Conservation (phyloP, 1,140 invertebrate genomes). For the Tribolium castaneum region DNA sequence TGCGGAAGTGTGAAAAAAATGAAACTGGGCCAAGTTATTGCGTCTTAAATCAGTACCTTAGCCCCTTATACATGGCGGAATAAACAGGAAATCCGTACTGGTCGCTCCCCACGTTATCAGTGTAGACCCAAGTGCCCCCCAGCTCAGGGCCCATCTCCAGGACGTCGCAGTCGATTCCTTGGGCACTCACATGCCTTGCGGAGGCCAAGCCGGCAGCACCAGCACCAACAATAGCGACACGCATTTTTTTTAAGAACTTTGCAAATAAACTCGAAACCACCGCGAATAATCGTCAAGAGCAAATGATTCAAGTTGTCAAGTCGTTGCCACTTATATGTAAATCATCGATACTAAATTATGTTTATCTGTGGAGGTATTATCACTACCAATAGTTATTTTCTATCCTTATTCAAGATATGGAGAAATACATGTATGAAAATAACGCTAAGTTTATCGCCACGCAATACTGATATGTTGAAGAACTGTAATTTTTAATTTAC, state of each 20-base stretch:
- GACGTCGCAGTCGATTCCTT: constrained; percentile 67
- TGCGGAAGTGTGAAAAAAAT: background rate
- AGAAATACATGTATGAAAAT: background rate
- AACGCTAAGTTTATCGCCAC: constrained; percentile 1
- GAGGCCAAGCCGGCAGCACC: constrained; percentile 75
- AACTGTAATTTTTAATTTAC: constrained; percentile 10
- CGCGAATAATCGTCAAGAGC: constrained; percentile 20
- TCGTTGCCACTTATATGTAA: constrained; percentile 16
- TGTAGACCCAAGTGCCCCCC: constrained; percentile 93
- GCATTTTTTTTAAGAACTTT: constrained; percentile 59
- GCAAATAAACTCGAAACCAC: background rate
- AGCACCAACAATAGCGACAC: constrained; percentile 74
- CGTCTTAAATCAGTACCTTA: constrained; percentile 70
- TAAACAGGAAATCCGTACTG: constrained; percentile 84
- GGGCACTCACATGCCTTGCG: constrained; percentile 64
- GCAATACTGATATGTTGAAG: constrained; percentile 2
- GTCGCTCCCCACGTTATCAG: constrained; percentile 75
- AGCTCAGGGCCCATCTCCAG: constrained; percentile 79
- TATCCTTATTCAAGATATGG: background rate
- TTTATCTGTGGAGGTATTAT: constrained; percentile 38
- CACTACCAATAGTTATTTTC: constrained; percentile 13
- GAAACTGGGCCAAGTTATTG: background rate
- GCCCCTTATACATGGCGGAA: constrained; percentile 87
- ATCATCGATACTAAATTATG: constrained; percentile 16
- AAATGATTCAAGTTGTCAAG: constrained; percentile 13